phyloP scores from a whole-genome alignment of 2,113 vertebrate genomes.

The Rhabdomys dilectus region DNA sequence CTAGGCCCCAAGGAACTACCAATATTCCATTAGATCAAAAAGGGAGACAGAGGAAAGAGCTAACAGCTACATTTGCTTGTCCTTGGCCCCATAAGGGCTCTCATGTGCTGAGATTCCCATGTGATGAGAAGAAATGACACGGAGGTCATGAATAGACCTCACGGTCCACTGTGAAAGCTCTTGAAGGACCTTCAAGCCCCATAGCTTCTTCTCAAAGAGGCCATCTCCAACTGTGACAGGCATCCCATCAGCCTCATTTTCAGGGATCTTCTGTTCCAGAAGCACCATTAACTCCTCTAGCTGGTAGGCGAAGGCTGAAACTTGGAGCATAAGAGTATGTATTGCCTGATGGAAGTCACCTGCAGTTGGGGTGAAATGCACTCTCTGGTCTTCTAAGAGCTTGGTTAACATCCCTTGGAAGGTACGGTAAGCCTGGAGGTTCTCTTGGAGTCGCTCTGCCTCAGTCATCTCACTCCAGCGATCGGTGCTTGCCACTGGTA shows the following conservation, averaged over 20 bases:
- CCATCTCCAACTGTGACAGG: accelerated
- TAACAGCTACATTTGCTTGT: conserved; percentile 57
- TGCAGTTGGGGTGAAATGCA: conserved; percentile 78
- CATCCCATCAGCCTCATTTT: conserved; percentile 21
- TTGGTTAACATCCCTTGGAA: conserved; percentile 84
- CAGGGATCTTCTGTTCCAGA: conserved; percentile 79
- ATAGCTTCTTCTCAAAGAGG: conserved; percentile 86
- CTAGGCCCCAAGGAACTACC: neutral
- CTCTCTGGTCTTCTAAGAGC: conserved; percentile 86
- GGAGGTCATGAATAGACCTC: conserved; percentile 85
- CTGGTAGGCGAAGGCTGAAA: conserved; percentile 85
- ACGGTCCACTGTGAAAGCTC: conserved; percentile 87
- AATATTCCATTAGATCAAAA: neutral
- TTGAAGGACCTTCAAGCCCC: conserved; percentile 86
- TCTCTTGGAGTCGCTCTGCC: conserved; percentile 85
- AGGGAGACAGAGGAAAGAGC: neutral
- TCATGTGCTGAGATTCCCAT: neutral
- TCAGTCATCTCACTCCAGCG: conserved; percentile 84
- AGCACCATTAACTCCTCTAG: conserved; percentile 85
- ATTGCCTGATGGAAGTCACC: conserved; percentile 82
- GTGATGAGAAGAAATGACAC: conserved; percentile 78
- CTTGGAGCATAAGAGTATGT: conserved; percentile 82
- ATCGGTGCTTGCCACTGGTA: conserved; percentile 82
- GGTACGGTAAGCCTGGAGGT: conserved; percentile 85
- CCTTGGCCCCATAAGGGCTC: neutral